phyloP scores from a whole-genome alignment of 2,888 invertebrate genomes.

The Operophtera brumata region DNA sequence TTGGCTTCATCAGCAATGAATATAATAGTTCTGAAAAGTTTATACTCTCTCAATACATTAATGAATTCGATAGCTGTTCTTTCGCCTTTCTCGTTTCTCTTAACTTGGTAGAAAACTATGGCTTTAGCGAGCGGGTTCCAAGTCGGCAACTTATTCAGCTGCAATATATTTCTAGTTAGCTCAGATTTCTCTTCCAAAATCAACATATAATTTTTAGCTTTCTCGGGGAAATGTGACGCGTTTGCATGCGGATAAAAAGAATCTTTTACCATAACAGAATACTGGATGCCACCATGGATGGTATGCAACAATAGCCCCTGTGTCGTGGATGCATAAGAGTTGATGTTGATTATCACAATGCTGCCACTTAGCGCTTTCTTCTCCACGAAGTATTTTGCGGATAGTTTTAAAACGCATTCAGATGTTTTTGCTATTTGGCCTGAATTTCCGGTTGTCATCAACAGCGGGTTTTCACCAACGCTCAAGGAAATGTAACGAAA shows the following conservation, averaged over 20 bases:
- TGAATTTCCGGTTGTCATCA: conserved; percentile 62
- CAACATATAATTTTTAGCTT: conserved; percentile 79
- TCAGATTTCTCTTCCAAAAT: conserved; percentile 74
- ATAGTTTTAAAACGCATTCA: conserved; percentile 76
- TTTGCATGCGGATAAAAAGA: conserved; percentile 72
- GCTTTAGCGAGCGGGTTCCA: conserved; percentile 78
- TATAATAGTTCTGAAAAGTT: conserved; percentile 66
- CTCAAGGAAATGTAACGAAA: conserved; percentile 43
- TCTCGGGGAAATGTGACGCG: conserved; percentile 77
- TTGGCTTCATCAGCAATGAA: conserved; percentile 58
- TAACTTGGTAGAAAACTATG: conserved; percentile 66
- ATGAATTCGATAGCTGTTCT: conserved; percentile 61
- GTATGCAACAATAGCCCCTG: conserved; percentile 67
- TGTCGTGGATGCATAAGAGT: conserved; percentile 66
- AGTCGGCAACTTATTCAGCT: conserved; percentile 71
- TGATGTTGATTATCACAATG: conserved; percentile 75
- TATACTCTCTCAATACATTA: conserved; percentile 62
- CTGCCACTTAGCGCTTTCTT: conserved; percentile 75
- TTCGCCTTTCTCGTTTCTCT: conserved; percentile 50
- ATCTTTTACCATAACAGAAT: conserved; percentile 78
- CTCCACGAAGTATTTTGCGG: conserved; percentile 76
- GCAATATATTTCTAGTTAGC: conserved; percentile 67
- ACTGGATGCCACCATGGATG: conserved; percentile 69
- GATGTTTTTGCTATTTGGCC: conserved; percentile 67
- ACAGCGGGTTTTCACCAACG: conserved; percentile 56